These are phyloP conservation scores for Pontoporia blainvillei DNA, from an alignment of 2,113 vertebrate genomes.

Conservation along the genomic window DNA sequence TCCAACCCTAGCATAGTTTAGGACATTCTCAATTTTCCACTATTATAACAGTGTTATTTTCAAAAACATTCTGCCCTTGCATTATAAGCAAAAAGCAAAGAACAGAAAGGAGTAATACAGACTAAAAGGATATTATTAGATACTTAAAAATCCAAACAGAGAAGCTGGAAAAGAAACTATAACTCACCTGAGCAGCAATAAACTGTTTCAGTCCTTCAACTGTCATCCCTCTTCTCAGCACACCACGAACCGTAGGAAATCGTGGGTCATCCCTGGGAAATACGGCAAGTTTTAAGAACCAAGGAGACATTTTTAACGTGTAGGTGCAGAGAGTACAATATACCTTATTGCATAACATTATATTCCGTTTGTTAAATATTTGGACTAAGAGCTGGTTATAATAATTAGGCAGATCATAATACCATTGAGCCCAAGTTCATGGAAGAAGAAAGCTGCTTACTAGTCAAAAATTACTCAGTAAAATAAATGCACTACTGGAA, in stretches of 20 bases:
- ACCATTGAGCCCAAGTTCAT: neutral
- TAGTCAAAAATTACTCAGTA: neutral
- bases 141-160: neutral
- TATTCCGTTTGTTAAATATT: neutral
- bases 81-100: neutral
- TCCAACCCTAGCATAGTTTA: neutral
- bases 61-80: neutral
- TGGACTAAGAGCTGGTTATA: neutral
- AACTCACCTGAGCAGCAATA: constrained; percentile 94
- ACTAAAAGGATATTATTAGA: neutral
- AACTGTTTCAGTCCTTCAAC: constrained; percentile 98
- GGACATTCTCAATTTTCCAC: neutral
- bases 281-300: neutral
- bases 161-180: neutral
- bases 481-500: neutral
- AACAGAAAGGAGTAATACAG: neutral
- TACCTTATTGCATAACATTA: neutral
- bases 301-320: neutral
- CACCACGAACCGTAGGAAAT: constrained; percentile 97
- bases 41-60: neutral
- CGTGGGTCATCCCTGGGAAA: constrained; percentile 94
- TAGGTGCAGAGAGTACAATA: neutral
- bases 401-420: neutral
- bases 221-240: constrained; percentile 97
- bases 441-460: neutral